Percentiles rank a stretch among this genome's conserved stretches.
phyloP scores from a whole-genome alignment of 2,797 vertebrate genomes.

The Rallus crepitans region DNA sequence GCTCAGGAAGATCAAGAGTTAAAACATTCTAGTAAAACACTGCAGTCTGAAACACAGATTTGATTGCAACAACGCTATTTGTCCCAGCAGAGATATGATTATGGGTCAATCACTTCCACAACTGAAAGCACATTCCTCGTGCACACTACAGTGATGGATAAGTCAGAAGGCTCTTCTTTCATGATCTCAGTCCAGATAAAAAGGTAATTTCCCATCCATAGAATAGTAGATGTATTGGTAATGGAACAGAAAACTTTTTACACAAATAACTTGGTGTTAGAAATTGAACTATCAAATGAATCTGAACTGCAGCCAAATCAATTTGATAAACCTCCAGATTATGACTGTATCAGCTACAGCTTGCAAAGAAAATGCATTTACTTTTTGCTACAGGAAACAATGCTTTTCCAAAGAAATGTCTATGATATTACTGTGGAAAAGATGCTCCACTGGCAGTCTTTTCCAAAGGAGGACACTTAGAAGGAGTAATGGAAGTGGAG shows the following conservation, averaged over 20 bases:
- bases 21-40: slow-evolving; percentile 64
- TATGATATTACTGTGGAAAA: slow-evolving; percentile 31
- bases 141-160: slow-evolving; percentile 58
- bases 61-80: slow-evolving; percentile 70
- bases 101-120: slow-evolving; percentile 76
- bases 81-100: slow-evolving; percentile 73
- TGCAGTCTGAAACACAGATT: slow-evolving; percentile 37
- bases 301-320: slow-evolving; percentile 77
- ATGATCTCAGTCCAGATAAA: slow-evolving; percentile 71
- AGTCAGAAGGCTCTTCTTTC: slow-evolving; percentile 64
- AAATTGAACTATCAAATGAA: slow-evolving; percentile 80
- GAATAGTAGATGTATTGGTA: slow-evolving; percentile 65
- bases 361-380: slow-evolving; percentile 68
- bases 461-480: background rate
- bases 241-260: slow-evolving; percentile 77
- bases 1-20: slow-evolving; percentile 47
- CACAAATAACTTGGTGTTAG: slow-evolving; percentile 76
- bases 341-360: slow-evolving; percentile 55
- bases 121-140: slow-evolving; percentile 64
- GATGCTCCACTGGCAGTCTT: background rate
- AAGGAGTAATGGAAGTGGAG: background rate
- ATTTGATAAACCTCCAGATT: slow-evolving; percentile 77
- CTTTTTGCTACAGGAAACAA: slow-evolving; percentile 56
- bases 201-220: slow-evolving; percentile 76
- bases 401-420: slow-evolving; percentile 49